Evolutionary conservation across 2,888 invertebrate genomes (phyloP), one percentile per base, ranked within the genome.

Genomic region (Caenorhabditis zanzibari): DNA sequence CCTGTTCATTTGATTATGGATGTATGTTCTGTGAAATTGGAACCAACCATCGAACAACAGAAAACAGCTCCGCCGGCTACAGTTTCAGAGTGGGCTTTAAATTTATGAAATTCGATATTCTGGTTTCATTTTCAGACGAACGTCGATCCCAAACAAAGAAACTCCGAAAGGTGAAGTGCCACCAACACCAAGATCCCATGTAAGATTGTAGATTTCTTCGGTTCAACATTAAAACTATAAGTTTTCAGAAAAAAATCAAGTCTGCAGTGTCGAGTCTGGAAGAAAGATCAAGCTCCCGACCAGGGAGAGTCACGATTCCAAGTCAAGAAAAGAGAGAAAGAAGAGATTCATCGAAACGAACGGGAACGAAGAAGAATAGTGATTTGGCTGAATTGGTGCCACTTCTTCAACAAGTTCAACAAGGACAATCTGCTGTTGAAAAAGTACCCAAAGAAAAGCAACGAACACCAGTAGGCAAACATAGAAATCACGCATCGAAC

Each of bases 301-400:
- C 71, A 19, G 28, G 5, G 3, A 58, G 58, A 56, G 28, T 26
- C 35, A 56, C 32, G 35, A 76, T 32, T 32, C 32, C 47, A 41
- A 61, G 58, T 58, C 22, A 58, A 32, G 66, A 61, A 14, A 76
- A 49, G 16, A 68, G 58, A 56, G 76, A 68, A 35, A 49, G 47
- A 58, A 76, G 38, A 47, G 69, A 61, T 35, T 74, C 74, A 16
- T 73, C 73, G 59, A 73, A 59, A 52, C 61, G 74, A 28, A 74
- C 28, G n/a, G 44, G 26, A 19, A 0, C 7, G 0, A 74, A 58
- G 56, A 74, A 74, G 10, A 56, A 54, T 16, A 44, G 44, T 41
- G 74, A 74, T 32, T n/a, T 41, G 41, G 44, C 64, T 16, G 56
- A 64, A n/a, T 61, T 61, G 59, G 61, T 32, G 10, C 73, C 73